Percentiles rank a stretch among this genome's conserved stretches.
These are phyloP conservation scores for Drosophila histrio DNA, from an alignment of 2,888 invertebrate species.

Conservation along the genomic window DNA sequence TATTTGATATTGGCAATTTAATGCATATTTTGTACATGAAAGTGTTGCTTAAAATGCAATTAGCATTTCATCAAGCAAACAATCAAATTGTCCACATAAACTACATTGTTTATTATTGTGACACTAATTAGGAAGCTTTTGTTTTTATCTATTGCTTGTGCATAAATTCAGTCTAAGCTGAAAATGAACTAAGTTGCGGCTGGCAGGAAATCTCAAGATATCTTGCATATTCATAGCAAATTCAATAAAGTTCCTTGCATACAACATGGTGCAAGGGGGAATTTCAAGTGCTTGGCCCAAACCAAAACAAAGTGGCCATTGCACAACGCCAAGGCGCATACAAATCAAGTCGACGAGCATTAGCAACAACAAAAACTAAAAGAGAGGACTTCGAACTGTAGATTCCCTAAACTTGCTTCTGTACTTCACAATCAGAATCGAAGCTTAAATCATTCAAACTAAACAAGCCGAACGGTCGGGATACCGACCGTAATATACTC, in stretches of 20 bases:
- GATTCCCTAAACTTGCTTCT: not conserved
- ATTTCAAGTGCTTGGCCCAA: conserved; percentile 54
- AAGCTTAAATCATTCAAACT: no score
- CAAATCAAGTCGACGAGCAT: conserved; percentile 60
- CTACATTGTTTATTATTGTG: conserved; percentile 5
- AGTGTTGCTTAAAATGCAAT: conserved; percentile 6
- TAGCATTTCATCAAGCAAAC: conserved; percentile 8
- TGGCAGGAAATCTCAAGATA: conserved; percentile 33
- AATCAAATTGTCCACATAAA: conserved; percentile 4
- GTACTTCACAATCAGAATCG: not conserved
- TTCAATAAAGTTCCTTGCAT: conserved; percentile 58
- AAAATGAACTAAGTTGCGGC: conserved; percentile 20
- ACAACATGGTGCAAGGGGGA: conserved; percentile 33
- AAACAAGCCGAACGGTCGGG: no score
- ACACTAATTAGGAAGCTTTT: conserved; percentile 31
- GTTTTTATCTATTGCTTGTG: conserved; percentile 11
- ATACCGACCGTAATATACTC: no score
- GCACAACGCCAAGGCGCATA: conserved; percentile 65
- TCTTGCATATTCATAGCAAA: conserved; percentile 54
- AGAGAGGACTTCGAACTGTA: not conserved
- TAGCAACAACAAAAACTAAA: conserved; percentile 29
- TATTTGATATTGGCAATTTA: not conserved
- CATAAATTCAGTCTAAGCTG: conserved; percentile 15
- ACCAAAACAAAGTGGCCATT: conserved; percentile 69
- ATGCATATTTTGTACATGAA: not conserved